Evolutionary conservation across 2,797 vertebrate species (phyloP), one percentile per base, ranked within the genome.

Genomic region (Channallabes apus): DNA sequence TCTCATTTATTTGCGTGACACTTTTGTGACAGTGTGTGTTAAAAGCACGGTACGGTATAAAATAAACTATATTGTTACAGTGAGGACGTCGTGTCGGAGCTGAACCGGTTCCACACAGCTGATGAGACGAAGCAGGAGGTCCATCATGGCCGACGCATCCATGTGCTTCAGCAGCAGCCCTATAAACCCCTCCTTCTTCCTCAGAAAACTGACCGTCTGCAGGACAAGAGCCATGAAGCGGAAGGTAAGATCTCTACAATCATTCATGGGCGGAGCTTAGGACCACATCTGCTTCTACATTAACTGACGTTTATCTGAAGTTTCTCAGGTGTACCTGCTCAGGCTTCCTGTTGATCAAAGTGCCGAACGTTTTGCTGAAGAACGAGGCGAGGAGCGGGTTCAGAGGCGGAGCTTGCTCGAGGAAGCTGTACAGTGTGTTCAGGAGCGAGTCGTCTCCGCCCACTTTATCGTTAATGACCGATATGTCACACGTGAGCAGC

Each of bases 331-430:
- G 3, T 86, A 99, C 98, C 97, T 99, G 97, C 59, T 99, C 97
- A 0, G 98, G 97, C 92, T 98, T 99, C 62, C 97, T 95, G 80
- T 96, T 96, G 46, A 99, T 98, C 87, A 99, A 96, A 87, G 95
- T 98, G 88, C 98, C 97, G 0, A 98, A 96, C 61, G 97, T 98
- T 94, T 99, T 99, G 94, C 98, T 99, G 95, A 99, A 98, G 94
- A 99, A 99, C 89, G 98, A 99, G 93, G 98, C 98, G 15, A 99
- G 94, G 86, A 99, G 93, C 1, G 98, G 97, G 90, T 99, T 99
- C 82, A 99, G 91, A 0, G 98, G 97, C 0, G 97, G 96, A 86
- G 97, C 96, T 9, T 95, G 96, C 86, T 96, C 96, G 92, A 99
- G 89, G 91, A 99, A 99, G 89, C 94, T 94, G 27, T 97, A 99